Conservation (phyloP, 2,113 vertebrate genomes). For the Plotosus lineatus region DNA sequence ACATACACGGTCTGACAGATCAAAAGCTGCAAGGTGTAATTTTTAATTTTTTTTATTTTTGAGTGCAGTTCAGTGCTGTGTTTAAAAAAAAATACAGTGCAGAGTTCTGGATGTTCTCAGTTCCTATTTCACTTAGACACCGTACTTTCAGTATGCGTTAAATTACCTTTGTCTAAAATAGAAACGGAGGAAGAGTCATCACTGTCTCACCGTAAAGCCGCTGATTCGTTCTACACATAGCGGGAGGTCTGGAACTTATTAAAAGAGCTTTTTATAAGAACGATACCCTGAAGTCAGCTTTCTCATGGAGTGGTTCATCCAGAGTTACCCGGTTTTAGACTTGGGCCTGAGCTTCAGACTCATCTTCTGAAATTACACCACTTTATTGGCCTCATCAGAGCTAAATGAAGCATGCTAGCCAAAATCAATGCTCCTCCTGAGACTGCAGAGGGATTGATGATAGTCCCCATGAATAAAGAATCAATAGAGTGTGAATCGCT, state of each 20-base stretch:
- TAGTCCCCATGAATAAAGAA: constrained; percentile 54
- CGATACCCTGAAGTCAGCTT: not conserved
- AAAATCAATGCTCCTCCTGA: constrained; percentile 67
- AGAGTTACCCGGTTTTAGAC: constrained; percentile 47
- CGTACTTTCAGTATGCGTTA: constrained; percentile 18
- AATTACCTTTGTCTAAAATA: constrained; percentile 18
- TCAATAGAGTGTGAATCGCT: constrained; percentile 35
- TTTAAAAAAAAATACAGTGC: constrained; percentile 16
- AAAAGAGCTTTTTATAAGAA: constrained; percentile 11
- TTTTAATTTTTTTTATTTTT: constrained; percentile 2
- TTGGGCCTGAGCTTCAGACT: constrained; percentile 63
- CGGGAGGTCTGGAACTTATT: constrained; percentile 23
- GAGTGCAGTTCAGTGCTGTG: not conserved
- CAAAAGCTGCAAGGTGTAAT: not conserved
- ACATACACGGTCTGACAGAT: not conserved
- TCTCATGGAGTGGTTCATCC: not conserved
- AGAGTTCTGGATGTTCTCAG: not conserved
- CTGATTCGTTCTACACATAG: not conserved
- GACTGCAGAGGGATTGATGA: constrained; percentile 63
- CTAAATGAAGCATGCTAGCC: constrained; percentile 72
- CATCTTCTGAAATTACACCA: constrained; percentile 71
- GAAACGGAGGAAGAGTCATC: constrained; percentile 22
- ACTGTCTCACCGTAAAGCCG: constrained; percentile 12
- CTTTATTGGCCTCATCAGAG: constrained; percentile 73
- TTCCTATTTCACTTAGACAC: constrained; percentile 1